Base-by-base conservation (phyloP, 2,888 invertebrate genomes). In the Palloptera scutellata region DNA sequence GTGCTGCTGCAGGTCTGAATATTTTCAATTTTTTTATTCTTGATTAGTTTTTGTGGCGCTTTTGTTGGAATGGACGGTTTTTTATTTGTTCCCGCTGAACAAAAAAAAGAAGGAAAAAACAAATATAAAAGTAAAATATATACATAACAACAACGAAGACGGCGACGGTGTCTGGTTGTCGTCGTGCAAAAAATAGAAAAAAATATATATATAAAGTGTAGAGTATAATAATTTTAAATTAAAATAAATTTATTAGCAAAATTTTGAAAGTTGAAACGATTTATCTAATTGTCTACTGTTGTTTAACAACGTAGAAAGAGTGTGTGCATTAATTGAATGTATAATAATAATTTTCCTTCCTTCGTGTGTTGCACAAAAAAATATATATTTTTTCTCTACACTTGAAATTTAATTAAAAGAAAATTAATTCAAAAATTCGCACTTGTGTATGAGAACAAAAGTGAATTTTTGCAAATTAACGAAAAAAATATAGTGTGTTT, bases 21-120 rank as follows among this genome's bases (percentile, higher is more conserved):
- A 61, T 61, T 66, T 73, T 73, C 72, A 64, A 75, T 73, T 76
- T 75, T 76, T 78, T 75, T 74, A 76, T 73, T 79, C 75, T 73
- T 77, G 75, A 75, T 79, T 78, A 77, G 80, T 79, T 78, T 79
- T 75, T 79, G 79, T 78, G 79, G 78, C 77, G 79, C 78, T 80
- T 79, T 77, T 70, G 70, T 70, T 72, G 70, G 66, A 65, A 70
- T 71, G 72, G 69, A 64, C 53, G 54, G 53, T 43, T 67, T 59
- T 57, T 45, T 15, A 40, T 53, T 20, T 10, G 43, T 61, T 64
- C 61, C 51, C 42, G 60, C 30, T 42, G 68, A 48, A 59, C 40
- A 52, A 41, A 15, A 55, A 57, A 51, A 67, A 11, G 17, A 61
- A 59, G 53, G 68, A 58, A 62, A 43, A 13, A 51, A 70, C n/a